These are phyloP conservation scores for Danaus melanippus DNA, from an alignment of 1,140 invertebrate genomes.

Conservation along the genomic window DNA sequence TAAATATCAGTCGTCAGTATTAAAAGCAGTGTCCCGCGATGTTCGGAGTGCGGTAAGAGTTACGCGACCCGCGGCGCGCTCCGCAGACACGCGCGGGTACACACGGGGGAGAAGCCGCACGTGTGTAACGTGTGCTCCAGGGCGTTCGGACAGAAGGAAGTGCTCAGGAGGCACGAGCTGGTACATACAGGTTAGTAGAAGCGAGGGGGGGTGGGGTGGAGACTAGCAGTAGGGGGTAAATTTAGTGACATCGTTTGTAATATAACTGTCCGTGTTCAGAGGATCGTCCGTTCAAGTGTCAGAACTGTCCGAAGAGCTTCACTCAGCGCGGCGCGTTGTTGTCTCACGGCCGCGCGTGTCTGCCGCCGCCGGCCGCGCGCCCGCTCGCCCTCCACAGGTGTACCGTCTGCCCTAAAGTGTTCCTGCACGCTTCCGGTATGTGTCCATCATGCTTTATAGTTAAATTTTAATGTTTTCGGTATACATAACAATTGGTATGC, in stretches of 20 bases:
- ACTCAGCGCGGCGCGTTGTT: conserved; percentile 79
- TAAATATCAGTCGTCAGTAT: background rate
- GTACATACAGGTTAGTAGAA: conserved; percentile 80
- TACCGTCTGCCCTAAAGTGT: conserved; percentile 78
- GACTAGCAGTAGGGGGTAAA: too few relatives aligned
- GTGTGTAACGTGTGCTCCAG: conserved; percentile 81
- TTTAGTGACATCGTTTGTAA: background rate
- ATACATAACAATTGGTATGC: too few relatives aligned
- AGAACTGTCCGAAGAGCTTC: conserved; percentile 82
- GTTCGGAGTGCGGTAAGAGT: conserved; percentile 81
- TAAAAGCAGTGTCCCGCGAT: conserved; percentile 5
- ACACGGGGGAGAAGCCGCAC: conserved; percentile 84
- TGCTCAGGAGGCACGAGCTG: conserved; percentile 85
- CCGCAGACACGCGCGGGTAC: conserved; percentile 83
- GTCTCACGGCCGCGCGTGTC: conserved; percentile 74
- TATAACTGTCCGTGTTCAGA: conserved; percentile 20
- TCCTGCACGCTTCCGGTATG: conserved; percentile 73
- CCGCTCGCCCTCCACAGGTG: conserved; percentile 77
- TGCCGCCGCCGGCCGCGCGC: conserved; percentile 71
- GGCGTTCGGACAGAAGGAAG: conserved; percentile 84
- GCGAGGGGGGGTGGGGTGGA: too few relatives aligned
- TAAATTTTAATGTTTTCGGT: too few relatives aligned
- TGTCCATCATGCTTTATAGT: background rate
- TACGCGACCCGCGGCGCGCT: conserved; percentile 87
- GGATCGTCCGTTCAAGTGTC: conserved; percentile 85